Evolutionary conservation across 2,797 vertebrate species (phyloP), one percentile per base, ranked within the genome.

Genomic region (Harpagifer antarcticus): DNA sequence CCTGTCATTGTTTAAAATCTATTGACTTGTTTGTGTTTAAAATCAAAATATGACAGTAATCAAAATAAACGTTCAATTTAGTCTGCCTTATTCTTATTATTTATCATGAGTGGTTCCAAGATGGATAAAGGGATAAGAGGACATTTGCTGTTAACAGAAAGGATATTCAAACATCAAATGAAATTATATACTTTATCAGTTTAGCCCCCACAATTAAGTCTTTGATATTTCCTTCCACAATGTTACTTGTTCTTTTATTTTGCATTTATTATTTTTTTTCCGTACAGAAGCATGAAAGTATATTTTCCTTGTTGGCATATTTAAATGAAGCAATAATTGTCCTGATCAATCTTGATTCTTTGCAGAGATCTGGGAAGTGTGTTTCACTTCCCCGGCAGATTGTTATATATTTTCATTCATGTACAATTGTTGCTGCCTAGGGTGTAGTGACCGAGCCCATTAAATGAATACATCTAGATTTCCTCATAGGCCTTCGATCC

Each of bases 381-480:
- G 14, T 0, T 44, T 12, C 42, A 31, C 4, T 5, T 42, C 45
- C 56, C 48, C 0, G 19, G 56, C 40, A 76, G 11, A 81, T 79
- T 74, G 5, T 74, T 61, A 33, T 14, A 45, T 31, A 17, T 72
- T 44, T 70, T 68, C 61, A 68, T 15, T 19, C 57, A 23, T 50
- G 60, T 61, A 61, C 47, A 53, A 17, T 37, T 61, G 72, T 66
- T 50, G 17, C 61, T 56, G 72, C 78, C 76, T 14, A 0, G 1
- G 8, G 78, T 19, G 0, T 68, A 44, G 1, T 42, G 66, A 70
- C 9, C 19, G n/a, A 61, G 44, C 14, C 37, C 37, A 33, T 56
- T 40, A 78, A 75, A 73, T 9, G 7, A 62, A 82, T 77, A 23
- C 31, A 79, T 84, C 48, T 48, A 33, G 49, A 79, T 78, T 59